Base-by-base conservation (phyloP, 23 tunicate genomes). In the Oikopleura dioica region DNA sequence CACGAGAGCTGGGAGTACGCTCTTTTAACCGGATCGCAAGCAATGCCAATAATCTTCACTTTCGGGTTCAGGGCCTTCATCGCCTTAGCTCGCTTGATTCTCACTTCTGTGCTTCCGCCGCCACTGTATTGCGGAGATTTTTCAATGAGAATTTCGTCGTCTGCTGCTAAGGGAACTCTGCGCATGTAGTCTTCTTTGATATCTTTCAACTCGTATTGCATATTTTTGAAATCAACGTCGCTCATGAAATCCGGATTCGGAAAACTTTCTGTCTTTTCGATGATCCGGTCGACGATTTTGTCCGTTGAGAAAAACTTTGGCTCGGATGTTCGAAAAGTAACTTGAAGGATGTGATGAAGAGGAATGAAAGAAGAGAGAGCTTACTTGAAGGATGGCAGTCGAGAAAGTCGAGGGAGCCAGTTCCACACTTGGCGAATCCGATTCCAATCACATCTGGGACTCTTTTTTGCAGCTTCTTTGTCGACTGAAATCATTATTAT, bases 1-100 rank as follows among this genome's bases (percentile, higher is more conserved):
- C n/a, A n/a, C 72, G 30, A 12, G 16, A 63, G 26, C 26, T 63
- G 72, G 2, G 89, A 84, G 37, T 59, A 84, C 1, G 75, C 77
- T 37, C 89, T 59, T 68, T 78, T 75, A 0, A 79, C 55, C 28
- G 89, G 89, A 37, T 84, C 84, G 59, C 89, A 84, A 30, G 81
- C 44, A 33, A 84, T 36, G 1, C 78, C 38, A 23, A 84, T 50
- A 36, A 84, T 35, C 51, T 84, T 84, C 35, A 38, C 82, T 23
- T 78, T 68, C 0, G 84, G 89, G 29, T 81, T 31, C 23, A 38
- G 16, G 2, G 26, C 26, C 26, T 63, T 63, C 72, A 63, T 63
- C 5, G 72, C 72, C 26, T 63, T 24, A 21, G 72, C 72, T 28
- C 72, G 29, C 30, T 12, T 24, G 4, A 28, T 63, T 63, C 72